Percentiles rank a stretch among this genome's conserved stretches.
These are phyloP conservation scores for Hyposoter dolosus DNA, from an alignment of 2,888 invertebrate species.

Conservation along the genomic window DNA sequence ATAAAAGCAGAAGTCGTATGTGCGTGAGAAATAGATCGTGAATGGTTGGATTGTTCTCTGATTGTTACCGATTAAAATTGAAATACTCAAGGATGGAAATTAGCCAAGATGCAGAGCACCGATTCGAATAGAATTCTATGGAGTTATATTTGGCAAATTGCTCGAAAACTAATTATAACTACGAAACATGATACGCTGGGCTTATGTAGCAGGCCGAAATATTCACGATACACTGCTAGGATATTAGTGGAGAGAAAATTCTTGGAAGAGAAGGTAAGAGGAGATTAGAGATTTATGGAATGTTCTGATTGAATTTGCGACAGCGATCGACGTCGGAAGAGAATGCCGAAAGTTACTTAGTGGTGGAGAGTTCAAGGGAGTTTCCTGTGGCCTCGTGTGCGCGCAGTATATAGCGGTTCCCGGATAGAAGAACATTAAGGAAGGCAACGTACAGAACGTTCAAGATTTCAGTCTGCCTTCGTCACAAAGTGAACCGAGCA, in stretches of 20 bases:
- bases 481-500: constrained; percentile 2
- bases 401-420: background rate
- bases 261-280: constrained; percentile 13
- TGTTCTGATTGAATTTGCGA: constrained; percentile 22
- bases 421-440: constrained; percentile 8
- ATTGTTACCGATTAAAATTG: background rate
- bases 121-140: constrained; percentile 5
- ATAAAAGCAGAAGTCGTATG: too few relatives aligned
- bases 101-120: background rate
- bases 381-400: constrained; percentile 8
- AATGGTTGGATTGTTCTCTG: too few relatives aligned
- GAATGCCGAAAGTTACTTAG: constrained; percentile 22
- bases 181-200: background rate
- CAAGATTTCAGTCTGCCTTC: background rate
- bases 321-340: constrained; percentile 16
- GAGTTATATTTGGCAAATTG: constrained; percentile 5
- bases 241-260: constrained; percentile 11
- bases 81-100: background rate
- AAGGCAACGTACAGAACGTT: constrained; percentile 1
- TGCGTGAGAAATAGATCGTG: too few relatives aligned
- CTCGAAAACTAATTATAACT: constrained; percentile 10
- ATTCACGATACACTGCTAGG: background rate
- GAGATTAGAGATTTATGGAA: constrained; percentile 20
- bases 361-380: constrained; percentile 2
- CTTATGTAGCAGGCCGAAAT: background rate